Evolutionary conservation across 2,888 invertebrate genomes (phyloP).

Genomic region (Oligia fasciuncula): DNA sequence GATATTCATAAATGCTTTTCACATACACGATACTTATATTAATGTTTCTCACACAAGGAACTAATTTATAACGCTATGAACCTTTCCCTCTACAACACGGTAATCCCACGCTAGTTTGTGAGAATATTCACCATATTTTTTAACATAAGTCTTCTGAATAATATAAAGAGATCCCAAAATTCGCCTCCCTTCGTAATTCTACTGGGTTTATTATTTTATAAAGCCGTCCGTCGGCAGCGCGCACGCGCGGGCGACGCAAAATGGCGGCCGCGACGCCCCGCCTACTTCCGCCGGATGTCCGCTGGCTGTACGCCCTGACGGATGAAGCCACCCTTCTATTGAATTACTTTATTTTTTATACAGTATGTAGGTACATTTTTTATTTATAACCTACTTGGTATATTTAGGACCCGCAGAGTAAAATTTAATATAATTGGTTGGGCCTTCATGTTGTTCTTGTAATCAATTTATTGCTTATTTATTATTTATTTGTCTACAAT

Average conservation of each 20-base stretch:
- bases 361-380: constrained; percentile 32
- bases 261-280: constrained; percentile 81
- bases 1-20: constrained; percentile 45
- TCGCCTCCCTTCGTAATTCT: constrained; percentile 64
- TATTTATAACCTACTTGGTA: constrained; percentile 21
- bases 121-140: constrained; percentile 51
- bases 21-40: constrained; percentile 32
- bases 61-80: constrained; percentile 40
- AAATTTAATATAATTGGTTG: constrained; percentile 23
- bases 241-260: constrained; percentile 78
- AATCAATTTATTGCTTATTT: constrained; percentile 2
- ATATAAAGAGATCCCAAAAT: constrained; percentile 63
- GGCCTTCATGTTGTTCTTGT: not conserved
- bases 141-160: constrained; percentile 46
- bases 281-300: constrained; percentile 88
- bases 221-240: constrained; percentile 69
- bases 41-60: constrained; percentile 30
- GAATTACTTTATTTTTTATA: constrained; percentile 59
- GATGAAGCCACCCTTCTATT: constrained; percentile 69
- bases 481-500: not conserved
- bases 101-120: constrained; percentile 23
- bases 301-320: constrained; percentile 65
- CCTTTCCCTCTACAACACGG: constrained; percentile 12
- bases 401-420: constrained; percentile 14
- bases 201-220: constrained; percentile 71